Percentiles rank a stretch among this genome's conserved stretches.
Conservation (phyloP, 1,140 invertebrate genomes). For the Lordiphosa stackelbergi region DNA sequence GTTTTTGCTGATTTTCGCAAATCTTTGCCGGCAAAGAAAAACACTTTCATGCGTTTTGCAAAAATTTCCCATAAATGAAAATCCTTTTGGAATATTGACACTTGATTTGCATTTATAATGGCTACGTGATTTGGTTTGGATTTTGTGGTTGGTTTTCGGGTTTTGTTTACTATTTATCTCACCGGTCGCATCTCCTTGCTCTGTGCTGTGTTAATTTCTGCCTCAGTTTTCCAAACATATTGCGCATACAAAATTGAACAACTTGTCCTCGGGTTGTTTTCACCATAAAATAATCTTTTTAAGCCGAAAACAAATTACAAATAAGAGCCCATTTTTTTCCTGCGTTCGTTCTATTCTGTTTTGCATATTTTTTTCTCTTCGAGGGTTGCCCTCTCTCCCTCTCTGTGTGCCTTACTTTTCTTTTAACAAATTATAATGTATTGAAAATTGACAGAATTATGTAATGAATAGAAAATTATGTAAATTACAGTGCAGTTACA, state of each 20-base stretch:
- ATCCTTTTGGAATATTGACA: conserved; percentile 62
- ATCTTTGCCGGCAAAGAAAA: no score
- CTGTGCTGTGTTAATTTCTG: conserved; percentile 41
- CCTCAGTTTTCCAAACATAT: conserved; percentile 36
- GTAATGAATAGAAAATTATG: conserved; percentile 78
- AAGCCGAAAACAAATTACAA: conserved; percentile 74
- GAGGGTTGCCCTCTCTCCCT: conserved; percentile 24
- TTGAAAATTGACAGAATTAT: conserved; percentile 77
- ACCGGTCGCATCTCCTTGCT: conserved; percentile 16
- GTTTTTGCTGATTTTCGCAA: conserved; percentile 62
- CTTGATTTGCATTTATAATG: conserved; percentile 73
- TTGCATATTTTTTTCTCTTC: conserved; percentile 43
- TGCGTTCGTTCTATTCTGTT: conserved; percentile 36
- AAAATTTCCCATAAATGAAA: conserved; percentile 41
- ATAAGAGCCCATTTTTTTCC: conserved; percentile 46
- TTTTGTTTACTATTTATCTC: conserved; percentile 16
- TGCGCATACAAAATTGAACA: conserved; percentile 65
- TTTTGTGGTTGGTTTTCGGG: conserved; percentile 25
- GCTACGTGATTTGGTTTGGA: conserved; percentile 51
- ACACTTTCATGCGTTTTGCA: conserved; percentile 50
- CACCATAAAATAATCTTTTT: conserved; percentile 74
- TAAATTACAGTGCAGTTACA: conserved; percentile 76
- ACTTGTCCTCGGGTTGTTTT: conserved; percentile 62
- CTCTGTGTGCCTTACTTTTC: conserved; percentile 17
- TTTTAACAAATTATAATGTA: conserved; percentile 76